Evolutionary conservation across 2,888 invertebrate genomes (phyloP), one percentile per base, ranked within the genome.

Genomic region (Octodonta nipae): DNA sequence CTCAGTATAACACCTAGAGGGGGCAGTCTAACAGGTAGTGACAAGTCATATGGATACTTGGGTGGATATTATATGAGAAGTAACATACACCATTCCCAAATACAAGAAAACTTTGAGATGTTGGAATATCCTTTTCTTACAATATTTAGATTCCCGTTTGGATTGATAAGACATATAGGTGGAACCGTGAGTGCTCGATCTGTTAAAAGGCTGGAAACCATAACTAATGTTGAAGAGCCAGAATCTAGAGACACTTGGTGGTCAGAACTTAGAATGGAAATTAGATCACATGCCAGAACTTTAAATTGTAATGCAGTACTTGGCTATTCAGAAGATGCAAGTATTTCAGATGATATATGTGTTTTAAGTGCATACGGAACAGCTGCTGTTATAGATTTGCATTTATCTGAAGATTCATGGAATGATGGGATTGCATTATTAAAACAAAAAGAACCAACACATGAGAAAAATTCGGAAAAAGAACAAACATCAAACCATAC

Each of bases 121-220:
- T 62, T 91, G 56, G 95, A 95, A 55, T 95, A 91, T 61, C 95
- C 95, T 0, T 93, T 96, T 58, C 69, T 96, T 32, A 95, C 95
- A 1, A 80, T 95, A 71, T 74, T 81, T 0, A 83, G 83, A 48
- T 91, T 86, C 60, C 92, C 93, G 4, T 67, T 77, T 1, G 89
- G 87, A 7, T 89, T 93, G 52, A 78, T 95, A 45, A 68, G 82
- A 11, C 85, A 87, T 56, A 71, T 93, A 45, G 93, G 83, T 37
- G 92, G 84, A 10, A 75, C 82, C 3, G 87, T 89, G 16, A 81
- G 82, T 40, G 81, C 87, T 0, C 69, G 84, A 56, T 89, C 75
- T 32, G 91, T 75, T 31, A 89, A 89, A 61, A 63, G 88, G 15
- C 60, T 89, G 26, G 84, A 84, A 55, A 69, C 83, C 43, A 80